Percentiles rank a stretch among this genome's conserved stretches.
Evolutionary conservation across 2,888 invertebrate genomes (phyloP).

Genomic region (Oscheius sp.): DNA sequence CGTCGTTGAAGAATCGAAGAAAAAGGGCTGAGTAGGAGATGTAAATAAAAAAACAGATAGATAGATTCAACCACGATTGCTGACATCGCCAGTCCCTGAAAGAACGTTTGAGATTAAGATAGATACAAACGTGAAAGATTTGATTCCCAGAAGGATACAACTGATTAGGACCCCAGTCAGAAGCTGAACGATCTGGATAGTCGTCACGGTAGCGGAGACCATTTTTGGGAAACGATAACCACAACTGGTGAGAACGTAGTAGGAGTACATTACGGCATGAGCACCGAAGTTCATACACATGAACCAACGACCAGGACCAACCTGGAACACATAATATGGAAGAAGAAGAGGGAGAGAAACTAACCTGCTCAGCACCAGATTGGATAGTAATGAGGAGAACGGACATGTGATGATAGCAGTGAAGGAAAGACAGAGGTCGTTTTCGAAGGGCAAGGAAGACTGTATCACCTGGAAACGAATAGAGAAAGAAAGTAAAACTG

Average conservation of each 20-base stretch:
- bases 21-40: slow-evolving; percentile 23
- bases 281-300: slow-evolving; percentile 31
- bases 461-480: slow-evolving; percentile 18
- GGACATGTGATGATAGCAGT: slow-evolving; percentile 31
- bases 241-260: slow-evolving; percentile 8
- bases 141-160: slow-evolving; percentile 14
- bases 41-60: slow-evolving; percentile 28
- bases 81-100: slow-evolving; percentile 19
- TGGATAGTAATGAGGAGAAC: slow-evolving; percentile 24
- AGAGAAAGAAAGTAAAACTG: not conserved
- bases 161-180: slow-evolving; percentile 11
- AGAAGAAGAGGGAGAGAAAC: no score
- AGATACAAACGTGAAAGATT: slow-evolving; percentile 19
- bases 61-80: slow-evolving; percentile 24
- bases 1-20: slow-evolving; percentile 21
- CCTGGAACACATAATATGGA: no score
- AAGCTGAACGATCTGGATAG: slow-evolving; percentile 24
- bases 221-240: slow-evolving; percentile 16
- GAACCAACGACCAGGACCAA: slow-evolving; percentile 11
- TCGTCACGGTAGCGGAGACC: slow-evolving; percentile 23
- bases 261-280: slow-evolving; percentile 29
- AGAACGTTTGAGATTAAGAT: not conserved
- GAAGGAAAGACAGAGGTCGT: slow-evolving; percentile 27
- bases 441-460: slow-evolving; percentile 27
- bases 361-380: slow-evolving; percentile 19